A percentile compares a stretch with the other conserved stretches of the same genome.
Evolutionary conservation across 2,113 vertebrate genomes (phyloP).

Genomic region (Scomber scombrus): DNA sequence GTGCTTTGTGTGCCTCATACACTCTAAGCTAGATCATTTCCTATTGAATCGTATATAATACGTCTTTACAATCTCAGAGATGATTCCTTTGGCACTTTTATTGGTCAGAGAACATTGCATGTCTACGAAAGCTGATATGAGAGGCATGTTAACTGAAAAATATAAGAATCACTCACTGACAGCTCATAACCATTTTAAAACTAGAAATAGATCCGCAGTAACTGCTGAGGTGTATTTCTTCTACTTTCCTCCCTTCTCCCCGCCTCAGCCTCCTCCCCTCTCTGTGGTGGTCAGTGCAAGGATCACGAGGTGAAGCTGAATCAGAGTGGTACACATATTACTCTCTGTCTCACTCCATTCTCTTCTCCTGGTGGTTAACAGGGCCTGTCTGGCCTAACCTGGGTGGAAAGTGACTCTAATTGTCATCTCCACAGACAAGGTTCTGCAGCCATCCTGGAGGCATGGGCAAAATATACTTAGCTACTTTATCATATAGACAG

Average conservation of each 20-base stretch:
- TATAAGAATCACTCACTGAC: conserved; percentile 71
- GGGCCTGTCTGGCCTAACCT: conserved; percentile 85
- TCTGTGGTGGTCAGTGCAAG: conserved; percentile 80
- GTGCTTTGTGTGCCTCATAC: conserved; percentile 10
- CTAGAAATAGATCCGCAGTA: conserved; percentile 63
- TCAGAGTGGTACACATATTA: conserved; percentile 83
- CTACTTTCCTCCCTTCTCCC: conserved; percentile 20
- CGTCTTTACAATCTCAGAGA: conserved; percentile 52
- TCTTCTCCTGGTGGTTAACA: conserved; percentile 81
- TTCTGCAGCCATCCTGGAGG: conserved; percentile 84
- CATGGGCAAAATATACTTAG: conserved; percentile 84
- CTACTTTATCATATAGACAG: conserved; percentile 87
- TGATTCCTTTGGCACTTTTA: conserved; percentile 71
- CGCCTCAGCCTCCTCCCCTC: conserved; percentile 53
- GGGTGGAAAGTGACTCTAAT: conserved; percentile 88
- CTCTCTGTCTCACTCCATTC: conserved; percentile 84
- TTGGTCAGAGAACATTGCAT: conserved; percentile 65
- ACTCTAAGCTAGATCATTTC: conserved; percentile 51
- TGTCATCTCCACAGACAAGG: conserved; percentile 88
- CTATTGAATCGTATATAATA: conserved; percentile 30
- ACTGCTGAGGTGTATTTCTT: conserved; percentile 60
- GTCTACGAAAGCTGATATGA: conserved; percentile 66
- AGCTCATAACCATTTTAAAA: conserved; percentile 70
- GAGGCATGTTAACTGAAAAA: conserved; percentile 52
- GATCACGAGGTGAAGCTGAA: conserved; percentile 83